These are phyloP conservation scores for Morbakka virulenta DNA, from an alignment of 30 jellyfish, hydroid and myxozoan genomes.

Conservation along the genomic window DNA sequence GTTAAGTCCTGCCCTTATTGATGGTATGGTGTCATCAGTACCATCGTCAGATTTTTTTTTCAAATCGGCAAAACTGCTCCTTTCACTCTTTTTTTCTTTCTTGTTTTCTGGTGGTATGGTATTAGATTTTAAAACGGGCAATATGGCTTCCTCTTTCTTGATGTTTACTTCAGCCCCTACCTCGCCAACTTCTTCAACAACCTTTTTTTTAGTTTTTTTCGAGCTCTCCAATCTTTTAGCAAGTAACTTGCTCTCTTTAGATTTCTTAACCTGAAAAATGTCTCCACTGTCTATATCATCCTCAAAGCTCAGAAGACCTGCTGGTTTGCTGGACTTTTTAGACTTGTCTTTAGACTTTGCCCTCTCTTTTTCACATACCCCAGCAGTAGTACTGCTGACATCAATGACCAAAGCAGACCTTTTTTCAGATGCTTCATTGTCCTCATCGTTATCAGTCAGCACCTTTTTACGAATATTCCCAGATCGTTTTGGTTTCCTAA, in stretches of 20 bases:
- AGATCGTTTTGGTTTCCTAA: constrained; percentile 70
- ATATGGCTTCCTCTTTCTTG: neutral
- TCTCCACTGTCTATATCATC: constrained; percentile 85
- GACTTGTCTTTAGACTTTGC: constrained; percentile 7
- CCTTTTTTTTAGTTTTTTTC: constrained; percentile 59
- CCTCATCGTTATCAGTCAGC: constrained; percentile 67
- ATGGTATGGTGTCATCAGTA: constrained; percentile 40
- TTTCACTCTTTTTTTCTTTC: neutral
- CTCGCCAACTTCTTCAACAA: neutral
- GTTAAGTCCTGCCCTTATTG: constrained; percentile 6
- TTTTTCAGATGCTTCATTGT: constrained; percentile 18
- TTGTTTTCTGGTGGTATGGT: neutral
- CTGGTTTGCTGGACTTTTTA: constrained; percentile 16
- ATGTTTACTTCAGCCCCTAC: neutral
- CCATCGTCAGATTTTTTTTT: constrained; percentile 7
- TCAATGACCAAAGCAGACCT: neutral
- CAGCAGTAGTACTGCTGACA: neutral
- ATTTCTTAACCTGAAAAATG: constrained; percentile 67
- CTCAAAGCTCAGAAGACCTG: constrained; percentile 81
- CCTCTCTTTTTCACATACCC: neutral
- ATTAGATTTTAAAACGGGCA: too few relatives aligned
- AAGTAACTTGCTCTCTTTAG: constrained; percentile 84
- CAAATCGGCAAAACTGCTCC: neutral
- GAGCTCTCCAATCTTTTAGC: constrained; percentile 50
- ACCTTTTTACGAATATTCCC: constrained; percentile 78